Base-by-base conservation (phyloP, 2,797 vertebrate species). In the Heterohyrax brucei region DNA sequence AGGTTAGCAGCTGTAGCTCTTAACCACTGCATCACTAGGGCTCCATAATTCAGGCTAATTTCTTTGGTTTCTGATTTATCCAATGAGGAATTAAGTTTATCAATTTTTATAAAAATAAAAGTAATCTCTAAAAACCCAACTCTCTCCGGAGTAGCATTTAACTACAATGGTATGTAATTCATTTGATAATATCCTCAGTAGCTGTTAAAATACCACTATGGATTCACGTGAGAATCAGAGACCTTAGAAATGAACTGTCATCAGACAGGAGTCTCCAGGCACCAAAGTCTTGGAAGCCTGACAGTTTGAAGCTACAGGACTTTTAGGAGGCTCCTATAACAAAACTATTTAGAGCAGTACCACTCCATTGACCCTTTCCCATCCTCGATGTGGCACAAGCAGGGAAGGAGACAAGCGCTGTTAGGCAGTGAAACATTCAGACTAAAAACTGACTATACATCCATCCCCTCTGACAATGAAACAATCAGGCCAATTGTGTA, bases 51-150 rank as follows among this genome's bases (percentile, higher is more conserved):
- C 10, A 14, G 77, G 46, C 7, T 64, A 72, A 70, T 59, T 59
- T 87, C 80, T 77, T 72, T 89, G 56, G 10, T 61, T 93, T 61
- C 46, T 78, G 39, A 79, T 81, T 68, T 93, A 90, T 50, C 61
- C 75, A 26, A 77, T 18, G 64, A 0, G 7, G 87, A 93, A 73
- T 44, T 66, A 88, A 73, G n/a, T 66, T 93, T 39, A 77, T 21
- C 89, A 50, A 86, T 83, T 62, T 89, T 76, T 81, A 81, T 7
- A 72, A 91, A 90, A 84, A 30, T 78, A 70, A 91, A 83, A 89
- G 78, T 61, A 53, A 94, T 88, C 88, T 81, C 28, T 73, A 87
- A 92, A 90, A 87, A 19, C 33, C 39, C 26, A 95, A 64, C 33
- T 80, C 24, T 82, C 39, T 81, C 73, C 66, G 26, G 92, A 72